Percentiles rank a stretch among this genome's conserved stretches.
phyloP scores from a whole-genome alignment of 2,113 vertebrate genomes.

The Chaetorhynchus papuensis region DNA sequence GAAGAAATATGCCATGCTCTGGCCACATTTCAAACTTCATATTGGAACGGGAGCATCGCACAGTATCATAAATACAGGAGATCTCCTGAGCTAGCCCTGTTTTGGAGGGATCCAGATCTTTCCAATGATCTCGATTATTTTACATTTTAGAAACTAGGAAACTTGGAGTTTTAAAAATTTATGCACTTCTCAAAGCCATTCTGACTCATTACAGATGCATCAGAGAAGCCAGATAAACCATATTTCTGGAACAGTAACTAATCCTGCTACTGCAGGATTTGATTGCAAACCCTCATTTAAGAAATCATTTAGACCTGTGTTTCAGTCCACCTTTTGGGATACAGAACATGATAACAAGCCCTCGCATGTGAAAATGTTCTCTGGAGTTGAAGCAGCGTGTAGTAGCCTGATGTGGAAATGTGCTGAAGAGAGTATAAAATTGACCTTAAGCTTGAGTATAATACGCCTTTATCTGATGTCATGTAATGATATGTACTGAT shows the following conservation, averaged over 20 bases:
- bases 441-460: neutral
- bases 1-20: neutral
- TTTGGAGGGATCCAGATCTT: neutral
- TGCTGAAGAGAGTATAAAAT: neutral
- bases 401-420: conserved; percentile 1
- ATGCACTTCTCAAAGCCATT: neutral
- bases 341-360: neutral
- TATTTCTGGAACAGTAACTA: neutral
- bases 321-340: neutral
- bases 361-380: neutral
- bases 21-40: neutral
- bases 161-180: neutral
- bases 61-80: neutral
- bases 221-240: neutral
- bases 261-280: neutral
- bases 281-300: neutral
- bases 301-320: neutral
- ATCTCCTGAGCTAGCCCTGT: neutral
- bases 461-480: neutral
- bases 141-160: neutral
- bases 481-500: neutral
- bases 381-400: neutral
- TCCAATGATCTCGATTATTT: neutral
- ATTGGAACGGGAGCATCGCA: neutral
- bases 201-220: neutral